Evolutionary conservation across 2,113 vertebrate species (phyloP).

Genomic region (Pseudorectes ferrugineus): DNA sequence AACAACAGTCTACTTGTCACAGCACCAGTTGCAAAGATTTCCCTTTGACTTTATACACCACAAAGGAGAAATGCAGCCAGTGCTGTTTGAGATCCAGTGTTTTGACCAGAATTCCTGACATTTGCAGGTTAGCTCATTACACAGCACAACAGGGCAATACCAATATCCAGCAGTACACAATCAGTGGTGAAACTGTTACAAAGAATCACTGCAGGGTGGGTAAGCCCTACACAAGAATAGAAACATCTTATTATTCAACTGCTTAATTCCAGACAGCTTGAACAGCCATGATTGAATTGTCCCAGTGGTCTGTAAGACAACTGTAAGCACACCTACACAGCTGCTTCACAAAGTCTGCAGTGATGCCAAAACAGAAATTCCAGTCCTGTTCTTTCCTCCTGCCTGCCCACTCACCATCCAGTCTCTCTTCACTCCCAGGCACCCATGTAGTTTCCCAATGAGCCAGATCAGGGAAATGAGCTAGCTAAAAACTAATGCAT

Average conservation of each 20-base stretch:
- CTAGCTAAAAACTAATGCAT: background rate
- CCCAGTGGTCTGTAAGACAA: background rate
- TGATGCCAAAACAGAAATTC: background rate
- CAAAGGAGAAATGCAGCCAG: background rate
- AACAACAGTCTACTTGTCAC: background rate
- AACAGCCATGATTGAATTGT: background rate
- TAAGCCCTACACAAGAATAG: background rate
- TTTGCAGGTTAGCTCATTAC: background rate
- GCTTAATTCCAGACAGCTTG: background rate
- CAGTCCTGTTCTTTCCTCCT: background rate
- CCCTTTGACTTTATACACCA: background rate
- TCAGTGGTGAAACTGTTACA: background rate
- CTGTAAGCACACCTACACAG: background rate
- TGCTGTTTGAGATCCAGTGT: background rate
- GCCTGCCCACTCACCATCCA: background rate
- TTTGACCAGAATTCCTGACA: background rate
- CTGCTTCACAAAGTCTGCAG: background rate
- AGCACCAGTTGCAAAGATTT: background rate
- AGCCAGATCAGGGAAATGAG: background rate
- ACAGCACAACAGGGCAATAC: background rate
- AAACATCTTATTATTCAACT: background rate
- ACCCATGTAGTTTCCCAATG: fast-evolving
- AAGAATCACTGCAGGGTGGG: background rate
- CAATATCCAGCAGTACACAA: background rate
- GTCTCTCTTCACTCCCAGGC: background rate